phyloP scores from a whole-genome alignment of 1,140 invertebrate species.

The Bradysia coprophila region DNA sequence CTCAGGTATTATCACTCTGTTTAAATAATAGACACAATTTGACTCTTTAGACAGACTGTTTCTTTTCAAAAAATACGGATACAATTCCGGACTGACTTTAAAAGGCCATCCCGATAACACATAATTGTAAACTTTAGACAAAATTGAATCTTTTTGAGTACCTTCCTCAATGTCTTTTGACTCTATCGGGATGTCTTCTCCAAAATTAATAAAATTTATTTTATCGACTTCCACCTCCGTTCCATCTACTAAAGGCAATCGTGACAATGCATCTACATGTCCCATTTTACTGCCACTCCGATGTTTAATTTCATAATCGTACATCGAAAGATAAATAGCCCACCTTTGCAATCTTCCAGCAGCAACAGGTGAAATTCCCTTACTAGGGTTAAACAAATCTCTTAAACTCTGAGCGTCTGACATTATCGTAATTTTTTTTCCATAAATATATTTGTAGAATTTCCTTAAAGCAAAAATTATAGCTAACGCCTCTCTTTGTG shows the following conservation, averaged over 20 bases:
- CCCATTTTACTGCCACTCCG: background rate
- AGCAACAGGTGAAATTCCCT: constrained; percentile 3
- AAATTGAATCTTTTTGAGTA: background rate
- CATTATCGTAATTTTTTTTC: constrained; percentile 12
- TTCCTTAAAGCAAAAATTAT: constrained; percentile 21
- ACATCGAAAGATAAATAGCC: constrained; percentile 1
- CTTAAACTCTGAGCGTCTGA: constrained; percentile 1
- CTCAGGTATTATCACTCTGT: background rate
- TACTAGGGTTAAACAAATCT: constrained; percentile 4
- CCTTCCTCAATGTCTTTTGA: background rate
- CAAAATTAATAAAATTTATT: background rate
- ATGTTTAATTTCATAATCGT: constrained; percentile 1
- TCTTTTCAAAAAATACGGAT: background rate
- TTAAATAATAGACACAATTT: background rate
- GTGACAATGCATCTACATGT: background rate
- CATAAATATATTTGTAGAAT: constrained; percentile 19
- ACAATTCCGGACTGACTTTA: background rate
- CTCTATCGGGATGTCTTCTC: background rate
- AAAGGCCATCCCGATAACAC: background rate
- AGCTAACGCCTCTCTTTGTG: constrained; percentile 26
- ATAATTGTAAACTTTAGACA: background rate
- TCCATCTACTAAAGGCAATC: background rate
- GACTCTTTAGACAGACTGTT: background rate
- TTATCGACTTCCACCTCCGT: background rate
- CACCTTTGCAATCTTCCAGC: constrained; percentile 2